phyloP scores from a whole-genome alignment of 2,888 invertebrate species.

The Chironomus tentans region DNA sequence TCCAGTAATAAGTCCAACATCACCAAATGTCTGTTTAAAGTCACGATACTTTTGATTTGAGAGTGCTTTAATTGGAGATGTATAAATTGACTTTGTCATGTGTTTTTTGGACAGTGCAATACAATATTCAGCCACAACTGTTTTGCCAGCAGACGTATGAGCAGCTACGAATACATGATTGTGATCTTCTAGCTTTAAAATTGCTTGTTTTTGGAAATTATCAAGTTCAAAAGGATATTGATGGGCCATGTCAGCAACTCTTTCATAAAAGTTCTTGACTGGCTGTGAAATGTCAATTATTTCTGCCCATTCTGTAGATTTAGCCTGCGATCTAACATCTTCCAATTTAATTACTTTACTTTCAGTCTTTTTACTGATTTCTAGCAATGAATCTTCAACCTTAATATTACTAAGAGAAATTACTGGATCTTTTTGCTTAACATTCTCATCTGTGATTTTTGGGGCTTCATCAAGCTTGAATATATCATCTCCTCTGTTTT shows the following conservation, averaged over 20 bases:
- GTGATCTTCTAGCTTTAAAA: slow-evolving; percentile 84
- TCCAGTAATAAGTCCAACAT: slow-evolving; percentile 89
- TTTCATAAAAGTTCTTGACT: slow-evolving; percentile 69
- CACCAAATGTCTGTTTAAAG: slow-evolving; percentile 84
- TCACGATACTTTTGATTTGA: slow-evolving; percentile 99
- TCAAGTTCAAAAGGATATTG: slow-evolving; percentile 87
- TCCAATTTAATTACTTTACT: not conserved
- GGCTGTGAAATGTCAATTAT: slow-evolving; percentile 73
- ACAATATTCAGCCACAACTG: slow-evolving; percentile 98
- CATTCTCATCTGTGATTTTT: not conserved
- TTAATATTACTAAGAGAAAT: slow-evolving; percentile 35
- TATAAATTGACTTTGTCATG: slow-evolving; percentile 89
- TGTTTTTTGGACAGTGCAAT: slow-evolving; percentile 90
- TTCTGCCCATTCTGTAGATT: slow-evolving; percentile 77
- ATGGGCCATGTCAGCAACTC: slow-evolving; percentile 75
- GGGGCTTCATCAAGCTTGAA: slow-evolving; percentile 14
- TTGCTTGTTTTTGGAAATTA: slow-evolving; percentile 94
- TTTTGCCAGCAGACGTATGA: slow-evolving; percentile 98
- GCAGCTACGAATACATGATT: slow-evolving; percentile 98
- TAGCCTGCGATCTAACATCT: slow-evolving; percentile 34
- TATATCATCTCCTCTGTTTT: slow-evolving; percentile 30
- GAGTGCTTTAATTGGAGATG: slow-evolving; percentile 96
- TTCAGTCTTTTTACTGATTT: not conserved
- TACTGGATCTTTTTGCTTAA: slow-evolving; percentile 30
- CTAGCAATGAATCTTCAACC: slow-evolving; percentile 1